Evolutionary conservation across 1,140 invertebrate genomes (phyloP), one percentile per base, ranked within the genome.

Genomic region (Ceratina australensis): DNA sequence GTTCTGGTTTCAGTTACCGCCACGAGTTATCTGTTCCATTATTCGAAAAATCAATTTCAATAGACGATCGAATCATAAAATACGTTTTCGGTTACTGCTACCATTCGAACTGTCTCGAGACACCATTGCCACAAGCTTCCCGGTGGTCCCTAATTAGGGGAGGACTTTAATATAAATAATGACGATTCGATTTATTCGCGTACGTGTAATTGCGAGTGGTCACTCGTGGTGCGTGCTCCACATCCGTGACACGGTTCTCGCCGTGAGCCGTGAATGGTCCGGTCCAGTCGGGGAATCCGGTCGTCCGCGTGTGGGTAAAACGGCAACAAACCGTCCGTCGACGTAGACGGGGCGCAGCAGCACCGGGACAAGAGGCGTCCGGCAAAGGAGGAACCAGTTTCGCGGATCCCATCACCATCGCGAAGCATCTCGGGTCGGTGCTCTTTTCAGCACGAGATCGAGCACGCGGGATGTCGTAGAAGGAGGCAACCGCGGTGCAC

Each of bases 231-330:
- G 88, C 87, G 83, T 92, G 91, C 88, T 92, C 91, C 76, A 92
- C 90, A 92, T 92, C 85, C 88, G 90, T 92, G 91, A 92, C 91
- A 92, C 89, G 86, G 88, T 92, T 92, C 90, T 92, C 86, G 86
- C 86, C 85, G 74, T 86, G 80, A 85, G 81, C 78, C 82, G 72
- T 49, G 71, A 52, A 56, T 64, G n/a, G 18, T 3, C 13, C 50
- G 28, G 20, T 24, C 64, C 52, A 7, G 49, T 68, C 57, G 33
- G 54, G 54, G 42, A 52, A 71, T 33, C 54, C 16, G 26, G 22
- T 24, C 22, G 64, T 33, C 49, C 60, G 64, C 33, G 64, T 49
- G 59, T 12, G 33, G 18, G 16, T 18, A n/a, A 12, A 65, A 10
- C 63, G 18, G 64, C 76, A 13, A 47, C 15, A 18, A 47, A 26